These are phyloP conservation scores for Ursus arctos DNA, from an alignment of 2,113 vertebrate genomes.

Conservation along the genomic window DNA sequence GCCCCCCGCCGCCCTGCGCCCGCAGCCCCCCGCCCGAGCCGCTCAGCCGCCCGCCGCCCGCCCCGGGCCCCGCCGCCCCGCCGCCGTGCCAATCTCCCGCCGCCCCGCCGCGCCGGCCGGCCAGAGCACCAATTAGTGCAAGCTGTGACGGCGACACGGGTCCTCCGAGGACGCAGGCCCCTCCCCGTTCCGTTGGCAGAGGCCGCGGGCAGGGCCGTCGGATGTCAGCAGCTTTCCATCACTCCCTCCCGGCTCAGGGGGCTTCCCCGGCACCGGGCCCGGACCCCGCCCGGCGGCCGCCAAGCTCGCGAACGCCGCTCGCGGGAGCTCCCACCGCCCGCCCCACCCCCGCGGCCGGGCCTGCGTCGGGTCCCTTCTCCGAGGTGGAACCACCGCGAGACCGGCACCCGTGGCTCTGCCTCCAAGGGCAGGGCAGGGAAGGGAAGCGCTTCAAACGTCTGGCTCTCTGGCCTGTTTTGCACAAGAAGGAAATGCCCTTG, in stretches of 20 bases:
- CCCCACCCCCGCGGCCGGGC: accelerated
- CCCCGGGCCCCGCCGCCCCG: not conserved
- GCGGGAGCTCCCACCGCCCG: not conserved
- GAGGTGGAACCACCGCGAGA: not conserved
- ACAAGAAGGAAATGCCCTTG: not conserved
- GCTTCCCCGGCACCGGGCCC: not conserved
- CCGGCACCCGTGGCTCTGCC: not conserved
- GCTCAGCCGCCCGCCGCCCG: not conserved
- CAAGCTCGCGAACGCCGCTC: not conserved
- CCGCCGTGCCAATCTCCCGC: constrained; percentile 46
- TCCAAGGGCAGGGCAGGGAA: not conserved
- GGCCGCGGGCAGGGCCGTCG: constrained; percentile 18
- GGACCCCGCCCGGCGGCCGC: not conserved
- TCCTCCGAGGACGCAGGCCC: not conserved
- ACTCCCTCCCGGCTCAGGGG: not conserved
- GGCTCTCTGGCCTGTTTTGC: not conserved
- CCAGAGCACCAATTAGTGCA: constrained; percentile 63
- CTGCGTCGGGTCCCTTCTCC: not conserved
- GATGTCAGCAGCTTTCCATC: constrained; percentile 66
- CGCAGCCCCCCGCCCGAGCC: no score
- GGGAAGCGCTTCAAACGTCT: not conserved
- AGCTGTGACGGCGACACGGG: constrained; percentile 1
- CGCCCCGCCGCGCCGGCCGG: constrained; percentile 41
- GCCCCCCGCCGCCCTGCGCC: not conserved
- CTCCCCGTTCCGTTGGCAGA: constrained; percentile 52